Evolutionary conservation across 1,140 invertebrate species (phyloP).

Genomic region (Anoplophora glabripennis): DNA sequence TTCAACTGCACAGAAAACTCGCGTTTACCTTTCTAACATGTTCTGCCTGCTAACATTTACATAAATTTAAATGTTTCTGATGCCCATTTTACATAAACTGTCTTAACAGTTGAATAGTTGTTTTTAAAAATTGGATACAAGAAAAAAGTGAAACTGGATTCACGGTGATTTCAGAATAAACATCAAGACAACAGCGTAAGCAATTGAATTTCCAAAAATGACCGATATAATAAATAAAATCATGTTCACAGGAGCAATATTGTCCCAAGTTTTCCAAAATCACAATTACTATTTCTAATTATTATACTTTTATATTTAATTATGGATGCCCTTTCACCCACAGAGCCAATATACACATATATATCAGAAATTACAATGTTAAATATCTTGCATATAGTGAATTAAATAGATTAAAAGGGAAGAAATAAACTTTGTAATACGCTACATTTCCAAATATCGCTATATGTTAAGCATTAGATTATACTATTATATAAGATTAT

Average conservation of each 20-base stretch:
- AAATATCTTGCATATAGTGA: slow-evolving; percentile 30
- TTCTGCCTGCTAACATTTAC: slow-evolving; percentile 12
- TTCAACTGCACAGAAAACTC: slow-evolving; percentile 37
- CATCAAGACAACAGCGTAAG: slow-evolving; percentile 37
- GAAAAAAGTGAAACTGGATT: slow-evolving; percentile 31
- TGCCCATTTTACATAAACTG: slow-evolving; percentile 24
- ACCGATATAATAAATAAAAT: slow-evolving; percentile 3
- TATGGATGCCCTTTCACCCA: slow-evolving; percentile 45
- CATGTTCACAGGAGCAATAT: slow-evolving; percentile 25
- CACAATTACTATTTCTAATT: slow-evolving; percentile 38
- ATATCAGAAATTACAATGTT: slow-evolving; percentile 39
- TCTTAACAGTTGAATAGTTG: slow-evolving; percentile 39
- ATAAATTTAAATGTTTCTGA: slow-evolving; percentile 17
- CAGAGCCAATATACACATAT: slow-evolving; percentile 45
- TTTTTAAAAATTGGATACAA: slow-evolving; percentile 33
- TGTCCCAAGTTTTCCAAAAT: slow-evolving; percentile 40
- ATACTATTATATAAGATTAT: slow-evolving; percentile 24
- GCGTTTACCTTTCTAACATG: slow-evolving; percentile 23
- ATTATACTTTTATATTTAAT: slow-evolving; percentile 24
- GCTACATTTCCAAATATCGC: slow-evolving; percentile 37
- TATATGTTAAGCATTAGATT: slow-evolving; percentile 40
- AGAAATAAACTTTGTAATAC: slow-evolving; percentile 21
- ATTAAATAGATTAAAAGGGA: slow-evolving; percentile 24
- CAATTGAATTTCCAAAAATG: slow-evolving; percentile 13
- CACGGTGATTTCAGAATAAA: slow-evolving; percentile 38